Base-by-base conservation (phyloP, 2,797 vertebrate genomes). In the Sebastolobus alascanus region DNA sequence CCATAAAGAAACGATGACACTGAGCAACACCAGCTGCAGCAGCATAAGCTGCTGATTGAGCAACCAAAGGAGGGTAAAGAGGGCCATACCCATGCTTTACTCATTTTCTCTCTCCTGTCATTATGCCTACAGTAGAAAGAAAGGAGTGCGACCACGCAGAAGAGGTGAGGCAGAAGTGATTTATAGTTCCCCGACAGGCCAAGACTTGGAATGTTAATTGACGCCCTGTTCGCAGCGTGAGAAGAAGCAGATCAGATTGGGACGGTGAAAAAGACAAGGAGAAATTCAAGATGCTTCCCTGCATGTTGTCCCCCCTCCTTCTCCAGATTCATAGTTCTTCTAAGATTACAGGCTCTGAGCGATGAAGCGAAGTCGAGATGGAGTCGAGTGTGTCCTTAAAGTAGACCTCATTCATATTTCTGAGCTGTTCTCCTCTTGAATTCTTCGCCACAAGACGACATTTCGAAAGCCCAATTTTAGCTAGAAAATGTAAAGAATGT, bases 181-280 rank as follows among this genome's bases (percentile, higher is more conserved):
- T 95, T 95, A 94, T 88, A 81, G 87, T 75, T 75, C 67, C 92
- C 77, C 87, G 92, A 92, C 93, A 93, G 89, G 88, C 92, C 87
- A 86, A 84, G 85, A 72, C 84, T 84, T 88, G 93, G 95, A 95
- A 95, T 95, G 94, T 95, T 95, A 95, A 95, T 94, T 94, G 94
- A 94, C 68, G 85, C 91, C 87, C 87, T 89, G 89, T 81, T 90
- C 37, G 63, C 87, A 88, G 88, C 60, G 69, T 93, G 92, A 93
- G 89, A 92, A 93, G 84, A 87, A 86, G 75, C 84, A 89, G 85
- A 91, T 92, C 84, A 79, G 73, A 87, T 73, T 40, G 70, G 66
- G 75, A 89, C 71, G 75, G 76, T 29, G 83, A 90, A 83, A 84
- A 75, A 84, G 67, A 82, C 77, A 43, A 64, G 59, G 67, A 80